A percentile compares a stretch with the other conserved stretches of the same genome.
phyloP scores from a whole-genome alignment of 2,797 vertebrate species.

The Cirrhinus mrigala region DNA sequence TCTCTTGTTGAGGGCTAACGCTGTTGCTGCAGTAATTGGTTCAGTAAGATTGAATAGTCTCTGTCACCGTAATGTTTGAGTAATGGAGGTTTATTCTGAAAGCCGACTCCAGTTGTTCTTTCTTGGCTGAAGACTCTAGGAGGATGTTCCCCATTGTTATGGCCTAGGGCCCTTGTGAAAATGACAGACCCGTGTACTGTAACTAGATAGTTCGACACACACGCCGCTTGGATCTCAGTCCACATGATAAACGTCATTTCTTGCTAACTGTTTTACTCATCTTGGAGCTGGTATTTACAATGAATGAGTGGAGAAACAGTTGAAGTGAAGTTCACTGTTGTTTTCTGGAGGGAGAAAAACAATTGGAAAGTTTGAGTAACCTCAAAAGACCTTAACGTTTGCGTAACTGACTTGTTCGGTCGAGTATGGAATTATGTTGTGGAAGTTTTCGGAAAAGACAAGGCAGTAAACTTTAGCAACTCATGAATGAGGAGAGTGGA shows the following conservation, averaged over 20 bases:
- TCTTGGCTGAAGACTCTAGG: neutral
- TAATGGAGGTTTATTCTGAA: slow-evolving; percentile 22
- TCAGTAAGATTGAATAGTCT: slow-evolving; percentile 4
- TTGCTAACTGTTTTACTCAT: slow-evolving; percentile 10
- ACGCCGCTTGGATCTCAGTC: slow-evolving; percentile 8
- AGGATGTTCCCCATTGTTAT: slow-evolving; percentile 28
- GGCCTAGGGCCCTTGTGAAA: slow-evolving; percentile 45
- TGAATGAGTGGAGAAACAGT: slow-evolving; percentile 31
- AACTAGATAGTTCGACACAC: slow-evolving; percentile 13
- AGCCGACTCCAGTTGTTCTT: slow-evolving; percentile 13
- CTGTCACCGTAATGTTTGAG: neutral
- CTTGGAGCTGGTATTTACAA: neutral
- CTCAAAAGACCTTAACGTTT: neutral
- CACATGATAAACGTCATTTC: neutral
- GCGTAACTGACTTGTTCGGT: slow-evolving; percentile 23
- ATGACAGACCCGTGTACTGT: slow-evolving; percentile 27
- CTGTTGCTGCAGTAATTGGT: slow-evolving; percentile 35
- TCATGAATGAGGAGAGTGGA: neutral
- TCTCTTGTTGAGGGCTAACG: slow-evolving; percentile 27
- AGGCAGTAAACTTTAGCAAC: neutral
- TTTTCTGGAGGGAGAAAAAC: slow-evolving; percentile 31
- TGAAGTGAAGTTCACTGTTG: slow-evolving; percentile 31
- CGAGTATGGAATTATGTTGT: slow-evolving; percentile 25
- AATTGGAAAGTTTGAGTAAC: slow-evolving; percentile 38
- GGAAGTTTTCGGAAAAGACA: slow-evolving; percentile 37